Base-by-base conservation (phyloP, 2,888 invertebrate genomes). In the Meiosimyza platycephala region DNA sequence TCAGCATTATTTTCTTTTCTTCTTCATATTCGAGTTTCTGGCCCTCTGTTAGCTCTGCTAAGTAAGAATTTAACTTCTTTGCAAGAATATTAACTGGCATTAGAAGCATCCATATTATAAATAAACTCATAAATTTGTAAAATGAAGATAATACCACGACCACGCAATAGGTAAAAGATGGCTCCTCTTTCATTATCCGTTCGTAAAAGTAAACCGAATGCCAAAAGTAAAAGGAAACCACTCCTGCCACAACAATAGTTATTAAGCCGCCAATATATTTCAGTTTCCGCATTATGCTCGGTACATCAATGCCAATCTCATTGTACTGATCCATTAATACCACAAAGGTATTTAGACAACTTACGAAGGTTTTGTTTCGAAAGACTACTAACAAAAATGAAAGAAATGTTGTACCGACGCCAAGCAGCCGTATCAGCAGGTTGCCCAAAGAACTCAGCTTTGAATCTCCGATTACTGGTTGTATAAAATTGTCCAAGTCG, bases 121-220 rank as follows among this genome's bases (percentile, higher is more conserved):
- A 79, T 15, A 79, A 48, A 48, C 74, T 79, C 52, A 80, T 60
- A 12, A 76, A 59, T 59, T 78, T 77, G 64, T 81, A 82, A 57
- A 66, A 82, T n/a, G 77, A 75, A 1, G 80, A 76, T 12, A 81
- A 63, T 5, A 75, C 72, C 1, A 79, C 76, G 47, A 78, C 77
- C 7, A 79, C 52, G 72, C 79, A 78, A 71, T 76, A 79, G 2
- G 74, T 71, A 1, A 77, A 33, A 0, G 74, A 66, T 0, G 80
- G 78, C 1, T 76, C 64, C n/a, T 73, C 71, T 6, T 77, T 52
- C 0, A 76, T 78, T 15, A 81, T 75, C 5, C 72, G 13, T 55
- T 78, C 72, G 67, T 78, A 81, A 75, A 79, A 81, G 54, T 72
- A 73, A 12, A 79, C 71, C 12, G 79, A 77, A 76, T 81, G 81